Conservation (phyloP, 2,888 invertebrate species). For the Dorcus parallelipipedus region DNA sequence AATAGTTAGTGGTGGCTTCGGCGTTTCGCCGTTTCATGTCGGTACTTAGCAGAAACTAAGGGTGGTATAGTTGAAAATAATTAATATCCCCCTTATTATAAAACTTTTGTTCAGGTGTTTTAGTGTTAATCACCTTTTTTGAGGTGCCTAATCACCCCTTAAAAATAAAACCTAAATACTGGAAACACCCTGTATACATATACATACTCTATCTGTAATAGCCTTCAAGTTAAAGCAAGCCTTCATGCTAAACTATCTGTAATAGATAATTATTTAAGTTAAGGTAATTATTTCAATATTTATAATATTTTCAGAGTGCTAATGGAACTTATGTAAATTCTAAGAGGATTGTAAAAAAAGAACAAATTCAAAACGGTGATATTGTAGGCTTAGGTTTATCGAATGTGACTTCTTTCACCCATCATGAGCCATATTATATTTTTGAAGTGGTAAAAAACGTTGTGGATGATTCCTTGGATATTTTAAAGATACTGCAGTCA, state of each 20-base stretch:
- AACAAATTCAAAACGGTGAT: slow-evolving; percentile 48
- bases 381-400: slow-evolving; percentile 53
- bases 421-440: neutral
- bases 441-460: slow-evolving; percentile 2
- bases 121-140: too few species aligned
- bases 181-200: too few species aligned
- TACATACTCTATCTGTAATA: too few species aligned
- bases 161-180: too few species aligned
- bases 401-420: slow-evolving; percentile 24
- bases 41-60: too few species aligned
- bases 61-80: too few species aligned
- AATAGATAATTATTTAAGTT: neutral
- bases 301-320: slow-evolving; percentile 51
- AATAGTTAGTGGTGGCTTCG: too few species aligned
- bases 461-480: neutral
- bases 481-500: neutral
- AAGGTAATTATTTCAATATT: neutral
- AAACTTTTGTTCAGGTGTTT: too few species aligned
- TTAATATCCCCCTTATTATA: too few species aligned
- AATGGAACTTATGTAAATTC: slow-evolving; percentile 60
- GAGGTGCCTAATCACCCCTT: too few species aligned
- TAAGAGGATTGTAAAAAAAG: slow-evolving; percentile 43
- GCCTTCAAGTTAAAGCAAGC: too few species aligned
- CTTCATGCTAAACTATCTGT: neutral
- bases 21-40: too few species aligned